Base-by-base conservation (phyloP, 1,140 invertebrate genomes). In the Drosophila takahashii region DNA sequence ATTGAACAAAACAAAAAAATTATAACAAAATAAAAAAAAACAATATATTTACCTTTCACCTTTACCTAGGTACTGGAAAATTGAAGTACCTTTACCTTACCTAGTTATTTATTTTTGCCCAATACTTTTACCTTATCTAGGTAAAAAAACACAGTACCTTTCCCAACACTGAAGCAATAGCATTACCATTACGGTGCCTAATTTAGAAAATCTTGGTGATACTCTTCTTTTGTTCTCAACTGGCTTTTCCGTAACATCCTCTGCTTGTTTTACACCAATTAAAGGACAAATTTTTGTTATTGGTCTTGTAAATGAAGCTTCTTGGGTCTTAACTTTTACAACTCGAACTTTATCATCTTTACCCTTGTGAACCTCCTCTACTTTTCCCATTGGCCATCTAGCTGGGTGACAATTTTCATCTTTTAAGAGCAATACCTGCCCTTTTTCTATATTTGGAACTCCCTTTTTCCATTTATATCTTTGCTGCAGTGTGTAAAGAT, bases 361-460 rank as follows among this genome's bases (percentile, higher is more conserved):
- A 4, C 15, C 39, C n/a, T 42, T 16, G 16, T 42, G 15, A 8
- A 42, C 9, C 9, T 42, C 9, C 10, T 42, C 16, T 9, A 42
- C 41, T 18, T 42, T 15, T 6, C 41, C 16, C 22, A 22, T 22
- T 22, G 22, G 22, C 22, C 22, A 22, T 22, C 22, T 22, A 3
- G 22, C 22, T 22, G 37, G 37, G n/a, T 41, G 37, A 15, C 34
- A 26, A 53, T 39, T 53, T 1, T 26, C 34, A 39, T 37, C 18
- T 18, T 53, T 37, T n/a, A 53, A 4, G 3, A 53, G 11, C 0
- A 53, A 34, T 10, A 37, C 1, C 22, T 53, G 18, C 1, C 51
- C 51, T 10, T 37, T 4, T 26, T 39, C 51, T 26, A 53, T 15
- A 26, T 53, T 53, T 18, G 41, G 41, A 18, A 8, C 9, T 42